phyloP scores from a whole-genome alignment of 2,888 invertebrate genomes.

The Herminia tarsipennalis region DNA sequence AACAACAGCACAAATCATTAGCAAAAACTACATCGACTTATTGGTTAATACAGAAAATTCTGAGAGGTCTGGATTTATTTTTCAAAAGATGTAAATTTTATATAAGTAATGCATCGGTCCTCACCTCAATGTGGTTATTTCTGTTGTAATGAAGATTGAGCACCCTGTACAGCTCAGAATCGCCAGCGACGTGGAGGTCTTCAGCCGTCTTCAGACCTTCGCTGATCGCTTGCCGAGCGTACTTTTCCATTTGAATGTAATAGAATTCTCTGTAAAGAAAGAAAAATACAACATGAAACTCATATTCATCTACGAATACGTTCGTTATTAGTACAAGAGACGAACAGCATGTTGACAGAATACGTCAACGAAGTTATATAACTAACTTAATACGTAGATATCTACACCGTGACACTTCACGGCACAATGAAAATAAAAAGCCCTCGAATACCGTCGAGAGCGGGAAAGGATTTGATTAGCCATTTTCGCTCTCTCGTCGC shows the following conservation, averaged over 20 bases:
- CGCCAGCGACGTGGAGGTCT: conserved; percentile 96
- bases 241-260: conserved; percentile 99
- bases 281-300: conserved; percentile 31
- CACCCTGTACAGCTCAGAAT: conserved; percentile 98
- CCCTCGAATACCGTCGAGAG: conserved; percentile 75
- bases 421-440: conserved; percentile 82
- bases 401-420: conserved; percentile 75
- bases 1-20: conserved; percentile 21
- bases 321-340: not conserved
- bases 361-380: conserved; percentile 23
- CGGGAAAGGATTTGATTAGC: conserved; percentile 84
- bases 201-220: conserved; percentile 97
- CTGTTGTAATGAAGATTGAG: conserved; percentile 99
- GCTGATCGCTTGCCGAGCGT: conserved; percentile 98
- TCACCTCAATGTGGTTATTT: conserved; percentile 98
- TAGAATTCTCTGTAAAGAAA: conserved; percentile 96
- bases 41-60: too few relatives aligned
- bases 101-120: conserved; percentile 44
- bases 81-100: not conserved
- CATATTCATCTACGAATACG: not conserved
- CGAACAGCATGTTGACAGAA: conserved; percentile 28
- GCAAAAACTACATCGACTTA: too few relatives aligned
- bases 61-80: not conserved
- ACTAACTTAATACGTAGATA: conserved; percentile 50
- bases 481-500: conserved; percentile 80